Percentiles rank a stretch among this genome's conserved stretches.
phyloP scores from a whole-genome alignment of 2,888 invertebrate species.

The Beris morrisii region DNA sequence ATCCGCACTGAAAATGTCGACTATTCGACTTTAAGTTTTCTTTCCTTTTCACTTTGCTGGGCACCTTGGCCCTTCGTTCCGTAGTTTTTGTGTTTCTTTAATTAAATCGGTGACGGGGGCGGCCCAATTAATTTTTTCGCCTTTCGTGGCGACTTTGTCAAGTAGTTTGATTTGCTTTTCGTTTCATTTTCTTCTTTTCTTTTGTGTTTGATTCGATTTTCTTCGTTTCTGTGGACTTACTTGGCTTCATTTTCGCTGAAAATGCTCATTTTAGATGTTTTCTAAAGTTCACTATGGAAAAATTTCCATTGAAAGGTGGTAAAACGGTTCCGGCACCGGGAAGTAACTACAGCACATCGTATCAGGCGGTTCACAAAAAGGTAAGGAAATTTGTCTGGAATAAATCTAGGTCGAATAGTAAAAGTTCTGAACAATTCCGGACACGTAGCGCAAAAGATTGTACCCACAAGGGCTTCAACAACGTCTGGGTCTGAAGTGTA shows the following conservation, averaged over 20 bases:
- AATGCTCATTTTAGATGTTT: slow-evolving; percentile 37
- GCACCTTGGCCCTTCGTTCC: no score
- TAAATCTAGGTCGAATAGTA: no score
- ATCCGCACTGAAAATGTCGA: neutral
- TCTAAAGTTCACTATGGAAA: slow-evolving; percentile 62
- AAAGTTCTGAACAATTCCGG: no score
- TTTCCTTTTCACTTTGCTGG: neutral
- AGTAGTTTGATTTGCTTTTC: slow-evolving; percentile 3
- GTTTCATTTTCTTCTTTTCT: slow-evolving; percentile 3
- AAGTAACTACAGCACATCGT: slow-evolving; percentile 60
- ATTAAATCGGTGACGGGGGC: neutral
- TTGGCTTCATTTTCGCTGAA: slow-evolving; percentile 32
- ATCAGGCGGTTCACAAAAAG: slow-evolving; percentile 66
- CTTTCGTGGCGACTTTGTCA: neutral
- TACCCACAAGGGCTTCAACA: no score
- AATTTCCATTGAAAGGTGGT: slow-evolving; percentile 68
- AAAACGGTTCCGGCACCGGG: slow-evolving; percentile 57
- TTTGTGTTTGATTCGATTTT: neutral
- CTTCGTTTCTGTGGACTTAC: slow-evolving; percentile 22
- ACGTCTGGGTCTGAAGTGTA: no score
- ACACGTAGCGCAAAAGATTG: no score
- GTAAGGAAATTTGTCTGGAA: no score
- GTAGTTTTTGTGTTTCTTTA: no score
- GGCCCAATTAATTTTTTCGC: neutral
- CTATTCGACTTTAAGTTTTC: neutral